Conservation (phyloP, 2,113 vertebrate species). For the Protobothrops flavoviridis region DNA sequence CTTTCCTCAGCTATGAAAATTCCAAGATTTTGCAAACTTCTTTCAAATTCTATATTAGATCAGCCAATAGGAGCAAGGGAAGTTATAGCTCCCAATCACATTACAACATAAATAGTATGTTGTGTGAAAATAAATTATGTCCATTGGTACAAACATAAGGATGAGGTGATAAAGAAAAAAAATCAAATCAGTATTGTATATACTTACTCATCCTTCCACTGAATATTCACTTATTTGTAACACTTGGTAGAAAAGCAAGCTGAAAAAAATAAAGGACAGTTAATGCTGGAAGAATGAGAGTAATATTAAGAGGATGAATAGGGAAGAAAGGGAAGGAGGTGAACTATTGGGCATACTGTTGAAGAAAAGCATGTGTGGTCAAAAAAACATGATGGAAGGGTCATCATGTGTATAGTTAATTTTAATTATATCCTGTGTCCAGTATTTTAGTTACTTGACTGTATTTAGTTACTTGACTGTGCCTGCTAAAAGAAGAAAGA, state of each 20-base stretch:
- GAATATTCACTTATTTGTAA: constrained; percentile 1
- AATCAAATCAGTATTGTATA: neutral
- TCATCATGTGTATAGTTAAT: neutral
- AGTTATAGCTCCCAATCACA: neutral
- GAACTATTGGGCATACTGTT: neutral
- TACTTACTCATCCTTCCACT: neutral
- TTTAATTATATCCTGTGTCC: neutral
- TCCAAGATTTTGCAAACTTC: neutral
- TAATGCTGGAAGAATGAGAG: neutral
- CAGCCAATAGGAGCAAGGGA: neutral
- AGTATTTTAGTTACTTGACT: neutral
- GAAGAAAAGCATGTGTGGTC: neutral
- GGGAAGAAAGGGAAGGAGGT: neutral
- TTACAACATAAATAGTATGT: neutral
- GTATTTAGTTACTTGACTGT: neutral
- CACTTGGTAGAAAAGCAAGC: neutral
- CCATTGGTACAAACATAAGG: neutral
- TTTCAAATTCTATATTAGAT: neutral
- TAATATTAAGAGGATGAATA: neutral
- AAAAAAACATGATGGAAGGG: neutral
- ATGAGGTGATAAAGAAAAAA: neutral
- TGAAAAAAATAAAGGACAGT: neutral
- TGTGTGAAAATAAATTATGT: neutral
- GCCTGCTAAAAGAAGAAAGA: neutral
- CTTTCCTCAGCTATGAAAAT: neutral